These are phyloP conservation scores for Leptopilina syphax DNA, from an alignment of 2,888 invertebrate genomes.

Conservation along the genomic window DNA sequence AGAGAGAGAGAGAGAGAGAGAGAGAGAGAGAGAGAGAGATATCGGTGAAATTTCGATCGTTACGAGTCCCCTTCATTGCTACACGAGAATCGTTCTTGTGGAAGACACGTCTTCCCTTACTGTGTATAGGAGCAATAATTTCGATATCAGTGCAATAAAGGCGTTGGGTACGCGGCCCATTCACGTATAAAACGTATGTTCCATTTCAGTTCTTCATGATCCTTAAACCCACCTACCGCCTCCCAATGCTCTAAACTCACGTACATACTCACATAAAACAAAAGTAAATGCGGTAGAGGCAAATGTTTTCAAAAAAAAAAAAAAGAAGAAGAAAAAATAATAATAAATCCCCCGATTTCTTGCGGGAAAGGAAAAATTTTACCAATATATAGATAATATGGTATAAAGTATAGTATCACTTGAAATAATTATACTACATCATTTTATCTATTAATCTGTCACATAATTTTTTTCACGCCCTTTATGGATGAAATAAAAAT, in stretches of 20 bases:
- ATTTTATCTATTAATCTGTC: not conserved
- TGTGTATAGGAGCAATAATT: constrained; percentile 47
- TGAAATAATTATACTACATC: constrained; percentile 7
- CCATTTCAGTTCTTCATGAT: constrained; percentile 31
- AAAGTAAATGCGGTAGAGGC: not conserved
- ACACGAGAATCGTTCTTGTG: constrained; percentile 49
- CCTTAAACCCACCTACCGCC: constrained; percentile 5
- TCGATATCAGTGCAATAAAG: constrained; percentile 52
- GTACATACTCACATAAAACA: constrained; percentile 19
- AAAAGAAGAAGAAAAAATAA: not conserved
- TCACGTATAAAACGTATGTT: constrained; percentile 41
- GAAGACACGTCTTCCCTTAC: constrained; percentile 43
- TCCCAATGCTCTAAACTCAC: constrained; percentile 17
- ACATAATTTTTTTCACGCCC: not conserved
- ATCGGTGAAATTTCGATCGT: not conserved
- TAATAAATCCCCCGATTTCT: not conserved
- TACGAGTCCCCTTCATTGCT: not conserved
- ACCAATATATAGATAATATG: not conserved
- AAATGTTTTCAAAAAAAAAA: not conserved
- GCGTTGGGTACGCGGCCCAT: constrained; percentile 44
- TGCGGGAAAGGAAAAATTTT: not conserved
- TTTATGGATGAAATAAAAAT: constrained; percentile 8
- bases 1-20: too few species aligned
- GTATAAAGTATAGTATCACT: not conserved
- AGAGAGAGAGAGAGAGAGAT: too few species aligned